Evolutionary conservation across 2,797 vertebrate species (phyloP).

Genomic region (Gallirallus australis): DNA sequence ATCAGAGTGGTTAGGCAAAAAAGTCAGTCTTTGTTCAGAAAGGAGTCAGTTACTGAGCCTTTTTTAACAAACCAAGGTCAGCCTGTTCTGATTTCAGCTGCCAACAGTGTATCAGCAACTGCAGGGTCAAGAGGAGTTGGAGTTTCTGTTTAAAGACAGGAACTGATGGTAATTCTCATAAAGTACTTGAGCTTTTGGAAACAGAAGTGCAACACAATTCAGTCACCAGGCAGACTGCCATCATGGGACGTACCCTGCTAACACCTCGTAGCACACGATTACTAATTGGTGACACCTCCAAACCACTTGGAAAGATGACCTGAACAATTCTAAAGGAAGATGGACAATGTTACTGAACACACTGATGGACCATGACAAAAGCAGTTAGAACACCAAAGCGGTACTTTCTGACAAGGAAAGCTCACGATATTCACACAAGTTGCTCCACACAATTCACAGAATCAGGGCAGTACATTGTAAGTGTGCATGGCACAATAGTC

Average conservation of each 20-base stretch:
- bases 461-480: rapidly evolving
- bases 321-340: background rate
- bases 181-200: background rate
- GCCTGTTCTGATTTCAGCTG: background rate
- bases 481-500: rapidly evolving
- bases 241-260: background rate
- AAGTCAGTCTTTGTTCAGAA: background rate
- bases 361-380: background rate
- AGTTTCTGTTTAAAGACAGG: background rate
- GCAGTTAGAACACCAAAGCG: background rate
- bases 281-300: background rate
- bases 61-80: background rate
- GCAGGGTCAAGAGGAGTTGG: background rate
- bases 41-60: background rate
- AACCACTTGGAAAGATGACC: background rate
- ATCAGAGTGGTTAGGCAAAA: background rate
- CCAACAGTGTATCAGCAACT: background rate
- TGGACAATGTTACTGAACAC: background rate
- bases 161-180: background rate
- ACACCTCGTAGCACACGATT: background rate
- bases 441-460: background rate
- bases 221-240: background rate
- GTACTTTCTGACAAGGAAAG: background rate
- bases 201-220: background rate
- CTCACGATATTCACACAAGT: background rate